These are phyloP conservation scores for Cyanistes caeruleus DNA, from an alignment of 2,113 vertebrate species.

Conservation along the genomic window DNA sequence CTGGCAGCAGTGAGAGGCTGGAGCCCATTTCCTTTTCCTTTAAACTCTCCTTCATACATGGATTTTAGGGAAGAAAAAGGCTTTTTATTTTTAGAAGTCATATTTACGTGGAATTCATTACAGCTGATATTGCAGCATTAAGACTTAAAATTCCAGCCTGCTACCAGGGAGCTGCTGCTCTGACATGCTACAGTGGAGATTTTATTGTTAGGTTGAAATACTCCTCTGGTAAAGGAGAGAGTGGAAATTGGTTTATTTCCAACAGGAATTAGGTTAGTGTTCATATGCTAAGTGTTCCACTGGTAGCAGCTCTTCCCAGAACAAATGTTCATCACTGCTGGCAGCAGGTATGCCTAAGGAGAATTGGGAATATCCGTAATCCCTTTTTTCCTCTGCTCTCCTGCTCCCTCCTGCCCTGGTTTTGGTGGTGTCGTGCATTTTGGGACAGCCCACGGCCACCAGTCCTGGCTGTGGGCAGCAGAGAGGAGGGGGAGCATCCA, in stretches of 20 bases:
- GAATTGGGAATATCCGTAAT: constrained; percentile 26
- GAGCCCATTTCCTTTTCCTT: neutral
- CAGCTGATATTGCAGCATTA: constrained; percentile 25
- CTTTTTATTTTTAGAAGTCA: constrained; percentile 30
- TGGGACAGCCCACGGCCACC: neutral
- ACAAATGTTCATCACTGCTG: constrained; percentile 57
- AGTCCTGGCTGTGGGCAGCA: neutral
- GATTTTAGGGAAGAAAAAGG: constrained; percentile 24
- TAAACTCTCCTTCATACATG: neutral
- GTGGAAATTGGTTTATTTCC: constrained; percentile 70
- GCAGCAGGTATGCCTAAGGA: constrained; percentile 48
- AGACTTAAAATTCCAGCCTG: constrained; percentile 56
- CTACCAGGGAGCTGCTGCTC: constrained; percentile 49
- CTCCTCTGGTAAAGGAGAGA: constrained; percentile 46
- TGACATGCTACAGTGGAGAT: constrained; percentile 59
- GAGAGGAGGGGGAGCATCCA: neutral
- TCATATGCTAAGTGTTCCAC: constrained; percentile 52
- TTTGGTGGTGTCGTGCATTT: neutral
- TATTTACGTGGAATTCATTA: constrained; percentile 49
- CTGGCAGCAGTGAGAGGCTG: neutral
- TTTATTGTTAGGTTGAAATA: constrained; percentile 66
- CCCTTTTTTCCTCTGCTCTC: neutral
- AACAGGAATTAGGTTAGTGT: constrained; percentile 67
- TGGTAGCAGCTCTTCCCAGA: constrained; percentile 53
- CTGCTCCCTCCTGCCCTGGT: neutral